Evolutionary conservation across 2,113 vertebrate species (phyloP).

Genomic region (Archocentrus centrarchus): DNA sequence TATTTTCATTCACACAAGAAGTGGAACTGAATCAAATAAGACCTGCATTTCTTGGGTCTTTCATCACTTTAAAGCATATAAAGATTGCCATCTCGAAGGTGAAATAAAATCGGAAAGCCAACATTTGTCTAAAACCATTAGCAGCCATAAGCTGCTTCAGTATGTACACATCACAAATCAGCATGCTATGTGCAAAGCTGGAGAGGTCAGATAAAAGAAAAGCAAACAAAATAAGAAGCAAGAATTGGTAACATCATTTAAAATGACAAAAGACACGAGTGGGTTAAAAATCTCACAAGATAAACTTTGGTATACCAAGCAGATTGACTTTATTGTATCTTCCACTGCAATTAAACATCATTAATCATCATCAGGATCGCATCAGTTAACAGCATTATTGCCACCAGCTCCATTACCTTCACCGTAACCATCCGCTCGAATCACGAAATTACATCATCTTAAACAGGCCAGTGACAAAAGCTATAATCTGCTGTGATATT

Average conservation of each 20-base stretch:
- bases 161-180: no score
- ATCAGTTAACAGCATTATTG: constrained; percentile 57
- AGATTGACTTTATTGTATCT: constrained; percentile 71
- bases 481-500: constrained; percentile 60
- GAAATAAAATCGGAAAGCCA: no score
- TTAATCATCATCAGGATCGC: constrained; percentile 53
- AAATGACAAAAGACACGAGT: neutral
- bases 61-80: no score
- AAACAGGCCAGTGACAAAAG: constrained; percentile 50
- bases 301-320: constrained; percentile 50
- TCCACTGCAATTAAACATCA: constrained; percentile 65
- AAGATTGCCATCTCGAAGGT: no score
- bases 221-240: neutral
- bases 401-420: constrained; percentile 49
- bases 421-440: constrained; percentile 34
- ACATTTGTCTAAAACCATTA: no score
- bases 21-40: neutral
- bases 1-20: neutral
- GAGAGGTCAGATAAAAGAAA: neutral
- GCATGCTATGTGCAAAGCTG: no score
- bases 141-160: no score
- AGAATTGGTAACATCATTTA: neutral
- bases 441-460: constrained; percentile 48
- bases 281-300: constrained; percentile 23
- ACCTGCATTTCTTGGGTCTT: neutral